Base-by-base conservation (phyloP, 1,140 invertebrate genomes). In the Pseudomyrmex pallidus region DNA sequence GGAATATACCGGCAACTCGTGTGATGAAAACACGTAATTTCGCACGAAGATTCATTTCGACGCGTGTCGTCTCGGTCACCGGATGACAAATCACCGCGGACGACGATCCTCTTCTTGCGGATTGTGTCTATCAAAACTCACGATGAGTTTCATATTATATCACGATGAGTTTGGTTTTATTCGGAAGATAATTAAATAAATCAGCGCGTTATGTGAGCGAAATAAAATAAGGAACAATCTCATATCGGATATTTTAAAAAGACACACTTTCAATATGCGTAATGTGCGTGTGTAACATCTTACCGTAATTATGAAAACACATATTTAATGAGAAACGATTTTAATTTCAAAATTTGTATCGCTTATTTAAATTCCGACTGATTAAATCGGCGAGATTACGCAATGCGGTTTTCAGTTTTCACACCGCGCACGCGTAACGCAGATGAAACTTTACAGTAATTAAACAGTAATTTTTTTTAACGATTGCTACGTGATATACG, bases 381-480 rank as follows among this genome's bases (percentile, higher is more conserved):
- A 52, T 64, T 35, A 77, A 77, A 54, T 67, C 17, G 25, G 7
- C 48, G 10, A 72, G 3, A 17, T 70, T 44, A 80, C 50, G 76
- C 44, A 80, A 80, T 17, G 4, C 12, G 25, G 3, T 25, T 25
- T 25, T 17, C 25, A 20, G 46, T 80, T 70, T 67, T 50, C 56
- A 48, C 50, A 61, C 54, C 8, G 44, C 8, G 44, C 8, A 48
- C 76, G 61, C 54, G 44, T 80, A 72, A 72, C 54, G 46, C n/a
- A 78, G 70, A 67, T 54, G 22, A 48, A 61, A 61, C 66, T 72
- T 80, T 80, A 80, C 56, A 80, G 76, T 80, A 80, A 80, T 80
- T 80, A 80, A 80, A 80, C 54, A 80, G 66, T 80, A 80, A 80
- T 80, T 72, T 72, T 35, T 35, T 80, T 80, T 72, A 80, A 80